Base-by-base conservation (phyloP, 30 jellyfish, hydroid and myxozoan genomes). In the Rhopilema esculentum region DNA sequence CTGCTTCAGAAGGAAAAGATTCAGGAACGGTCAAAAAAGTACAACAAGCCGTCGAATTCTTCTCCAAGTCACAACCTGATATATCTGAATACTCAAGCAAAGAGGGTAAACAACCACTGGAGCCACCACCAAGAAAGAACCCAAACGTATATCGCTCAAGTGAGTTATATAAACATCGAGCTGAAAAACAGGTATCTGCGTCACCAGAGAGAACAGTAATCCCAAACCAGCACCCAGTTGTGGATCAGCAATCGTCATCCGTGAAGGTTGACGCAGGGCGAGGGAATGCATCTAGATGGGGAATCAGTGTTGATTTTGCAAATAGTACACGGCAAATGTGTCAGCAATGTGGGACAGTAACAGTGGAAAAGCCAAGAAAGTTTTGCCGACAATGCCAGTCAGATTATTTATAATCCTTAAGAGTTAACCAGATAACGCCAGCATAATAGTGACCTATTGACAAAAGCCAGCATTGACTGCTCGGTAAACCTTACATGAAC, bases 311-410 rank as follows among this genome's bases (percentile, higher is more conserved):
- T 23, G 83, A 84, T 32, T 84, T 84, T 61, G 29, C 93, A n/a
- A 53, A 84, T 6, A 77, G 87, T 9, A 31, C 82, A 19, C 61
- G 92, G 57, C 92, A 66, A 52, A 27, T 75, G 91, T 92, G 98
- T 85, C 88, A 86, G 74, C 98, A 92, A 66, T 92, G 98, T 87
- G 98, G 98, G 7, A 69, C 88, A 57, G 89, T 76, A 19, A 75
- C 88, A 0, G 98, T 83, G 0, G 94, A 83, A 73, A 76, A 66
- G 27, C 89, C 88, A 8, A 72, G 93, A 23, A 75, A 70, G 62
- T 91, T 72, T 53, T 91, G 97, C 66, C 85, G 91, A 27, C 49
- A 49, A 15, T 91, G 97, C 66, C 97, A 91, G 78, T 91, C 97
- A 15, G 97, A 91, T 48, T 91, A 83, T 68, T 32, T 91, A 32